Percentiles rank a stretch among this genome's conserved stretches.
These are phyloP conservation scores for Torymus aiolomorphi DNA, from an alignment of 2,888 invertebrate species.

Conservation along the genomic window DNA sequence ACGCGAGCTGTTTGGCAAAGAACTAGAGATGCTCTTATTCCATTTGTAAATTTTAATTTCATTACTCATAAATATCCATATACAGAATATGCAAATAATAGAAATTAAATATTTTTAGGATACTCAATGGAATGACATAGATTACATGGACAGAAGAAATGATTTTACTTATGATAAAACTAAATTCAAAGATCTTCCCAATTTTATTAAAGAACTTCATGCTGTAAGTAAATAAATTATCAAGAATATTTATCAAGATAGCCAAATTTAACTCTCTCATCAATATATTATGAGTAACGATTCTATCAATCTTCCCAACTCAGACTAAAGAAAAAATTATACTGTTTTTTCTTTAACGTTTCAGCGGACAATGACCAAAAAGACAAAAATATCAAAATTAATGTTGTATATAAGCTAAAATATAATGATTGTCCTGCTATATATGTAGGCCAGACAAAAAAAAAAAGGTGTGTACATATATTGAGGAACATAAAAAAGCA, in stretches of 20 bases:
- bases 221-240: conserved; percentile 67
- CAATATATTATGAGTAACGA: too few relatives aligned
- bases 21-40: conserved; percentile 85
- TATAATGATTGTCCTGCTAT: too few relatives aligned
- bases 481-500: too few relatives aligned
- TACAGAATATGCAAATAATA: not conserved
- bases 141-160: conserved; percentile 87
- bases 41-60: conserved; percentile 79
- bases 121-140: conserved; percentile 90
- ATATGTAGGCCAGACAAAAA: too few relatives aligned
- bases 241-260: not conserved
- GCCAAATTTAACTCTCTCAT: too few relatives aligned
- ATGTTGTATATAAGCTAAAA: too few relatives aligned
- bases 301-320: too few relatives aligned
- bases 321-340: too few relatives aligned
- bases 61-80: not conserved
- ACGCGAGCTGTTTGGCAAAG: conserved; percentile 82
- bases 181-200: conserved; percentile 81
- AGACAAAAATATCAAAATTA: too few relatives aligned
- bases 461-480: too few relatives aligned
- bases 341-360: too few relatives aligned
- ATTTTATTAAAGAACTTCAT: conserved; percentile 84
- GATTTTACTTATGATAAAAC: conserved; percentile 86
- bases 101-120: conserved; percentile 76
- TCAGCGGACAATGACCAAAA: too few relatives aligned